Base-by-base conservation (phyloP, 2,113 vertebrate species). In the Vulpes ferrilata region DNA sequence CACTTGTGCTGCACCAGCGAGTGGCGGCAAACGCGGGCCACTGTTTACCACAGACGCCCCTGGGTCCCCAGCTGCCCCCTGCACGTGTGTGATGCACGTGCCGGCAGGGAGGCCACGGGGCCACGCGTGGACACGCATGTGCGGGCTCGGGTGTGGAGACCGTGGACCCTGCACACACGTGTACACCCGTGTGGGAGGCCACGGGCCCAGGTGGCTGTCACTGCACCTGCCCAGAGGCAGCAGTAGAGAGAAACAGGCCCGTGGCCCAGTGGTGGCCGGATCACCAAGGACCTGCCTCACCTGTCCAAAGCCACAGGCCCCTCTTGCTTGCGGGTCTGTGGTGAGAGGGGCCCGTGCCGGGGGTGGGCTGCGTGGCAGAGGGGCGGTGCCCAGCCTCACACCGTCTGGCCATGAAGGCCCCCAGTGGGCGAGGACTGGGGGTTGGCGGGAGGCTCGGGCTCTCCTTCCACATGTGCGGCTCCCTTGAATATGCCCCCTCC, bases 291-390 rank as follows among this genome's bases (percentile, higher is more conserved):
- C 95, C 82, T 22, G 16, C 0, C 12, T 59, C 9, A 13, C 81
- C 79, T 4, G 74, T 84, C 87, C 76, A 59, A n/a, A 88, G 97
- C 78, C 94, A 22, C 53, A 10, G 67, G 43, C 23, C 65, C 17
- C 8, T 12, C 0, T n/a, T 73, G 93, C 19, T 0, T 1, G 74
- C 4, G 86, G 83, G 59, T 5, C 89, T 79, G 15, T 48, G 0
- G 67, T 12, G 48, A 60, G 94, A 80, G 53, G 25, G 80, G 17
- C 43, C 17, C 3, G 80, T 62, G 35, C 95, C 65, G 67, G 1
- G 94, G 89, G 19, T 0, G 1, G 48, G 88, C 76, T 19, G 64
- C 2, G 65, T 13, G 16, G 80, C 5, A 10, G 25, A 71, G 0
- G 51, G 55, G 76, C n/a, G 2, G 22, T 25, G 23, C 38, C 73